phyloP scores from a whole-genome alignment of 2,888 invertebrate species.

The Amblyjoppa proteus region DNA sequence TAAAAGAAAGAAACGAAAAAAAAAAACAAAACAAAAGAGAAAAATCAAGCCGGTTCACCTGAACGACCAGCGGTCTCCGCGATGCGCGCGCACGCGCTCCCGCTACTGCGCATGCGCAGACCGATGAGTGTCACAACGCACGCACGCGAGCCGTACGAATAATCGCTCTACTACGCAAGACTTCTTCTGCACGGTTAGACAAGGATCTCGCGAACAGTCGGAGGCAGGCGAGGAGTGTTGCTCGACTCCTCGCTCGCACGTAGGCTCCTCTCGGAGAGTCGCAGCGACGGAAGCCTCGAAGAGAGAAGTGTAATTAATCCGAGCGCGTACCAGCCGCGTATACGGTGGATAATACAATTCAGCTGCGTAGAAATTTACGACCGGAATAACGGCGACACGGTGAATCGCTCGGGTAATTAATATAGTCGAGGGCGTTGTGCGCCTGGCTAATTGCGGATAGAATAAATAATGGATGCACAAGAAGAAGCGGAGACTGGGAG shows the following conservation, averaged over 20 bases:
- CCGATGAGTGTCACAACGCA: slow-evolving; percentile 79
- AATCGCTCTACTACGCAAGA: neutral
- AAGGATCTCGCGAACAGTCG: neutral
- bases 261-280: neutral
- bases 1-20: too few species aligned
- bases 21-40: neutral
- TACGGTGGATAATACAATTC: neutral
- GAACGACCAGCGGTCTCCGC: slow-evolving; percentile 69
- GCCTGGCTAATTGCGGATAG: slow-evolving; percentile 50
- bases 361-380: slow-evolving; percentile 51
- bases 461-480: neutral
- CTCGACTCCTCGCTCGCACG: neutral
- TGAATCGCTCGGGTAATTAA: slow-evolving; percentile 59
- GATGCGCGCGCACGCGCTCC: slow-evolving; percentile 35
- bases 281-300: slow-evolving; percentile 6
- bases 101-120: slow-evolving; percentile 56
- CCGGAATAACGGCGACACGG: slow-evolving; percentile 58
- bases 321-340: slow-evolving; percentile 2
- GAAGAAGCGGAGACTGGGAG: slow-evolving; percentile 12
- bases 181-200: neutral
- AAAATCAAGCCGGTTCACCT: slow-evolving; percentile 74
- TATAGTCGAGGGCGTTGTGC: slow-evolving; percentile 47
- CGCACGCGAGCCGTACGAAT: slow-evolving; percentile 5
- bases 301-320: slow-evolving; percentile 21
- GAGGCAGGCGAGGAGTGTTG: neutral